Base-by-base conservation (phyloP, 2,113 vertebrate genomes). In the Gallinago media region DNA sequence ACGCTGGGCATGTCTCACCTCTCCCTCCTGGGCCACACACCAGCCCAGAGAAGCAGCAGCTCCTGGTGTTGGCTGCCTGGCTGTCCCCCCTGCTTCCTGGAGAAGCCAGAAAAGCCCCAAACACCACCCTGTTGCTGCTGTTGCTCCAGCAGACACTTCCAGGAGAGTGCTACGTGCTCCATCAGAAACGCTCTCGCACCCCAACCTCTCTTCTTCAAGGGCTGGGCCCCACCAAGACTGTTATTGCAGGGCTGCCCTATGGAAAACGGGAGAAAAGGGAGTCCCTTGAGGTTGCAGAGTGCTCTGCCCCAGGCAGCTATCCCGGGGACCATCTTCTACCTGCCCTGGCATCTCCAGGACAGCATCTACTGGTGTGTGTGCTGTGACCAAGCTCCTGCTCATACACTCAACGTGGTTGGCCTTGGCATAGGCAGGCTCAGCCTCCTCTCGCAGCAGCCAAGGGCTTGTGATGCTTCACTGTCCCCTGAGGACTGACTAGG, bases 1-100 rank as follows among this genome's bases (percentile, higher is more conserved):
- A 8, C 4, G 4, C 34, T 25, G 29, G 54, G 44, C 49, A 86
- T 38, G 44, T 66, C 11, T 17, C 6, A 1, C 36, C 27, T 40
- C 49, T 93, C n/a, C 40, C 31, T 46, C 25, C 21, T 3, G 0
- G 1, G 3, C 29, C 74, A 59, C 0, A 0, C n/a, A 54, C 25
- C 0, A 2, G 18, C 23, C 16, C 0, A 81, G 68, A 0, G 0
- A 62, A 73, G 68, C 26, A 77, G 55, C 66, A 82, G 40, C 26
- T 54, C 77, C 46, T 52, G 59, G 46, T 3, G 2, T 2, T 63
- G 61, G 23, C 34, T 91, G 52, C 29, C 32, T 40, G 20, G 27
- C 71, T 61, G 11, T 2, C 21, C 7, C 4, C 3, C 12, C 38
- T 12, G 5, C 6, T 67, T 89, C 54, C 52, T 1, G 2, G 40